A percentile compares a stretch with the other conserved stretches of the same genome.
Evolutionary conservation across 2,888 invertebrate species (phyloP).

Genomic region (Plebejus melissa): DNA sequence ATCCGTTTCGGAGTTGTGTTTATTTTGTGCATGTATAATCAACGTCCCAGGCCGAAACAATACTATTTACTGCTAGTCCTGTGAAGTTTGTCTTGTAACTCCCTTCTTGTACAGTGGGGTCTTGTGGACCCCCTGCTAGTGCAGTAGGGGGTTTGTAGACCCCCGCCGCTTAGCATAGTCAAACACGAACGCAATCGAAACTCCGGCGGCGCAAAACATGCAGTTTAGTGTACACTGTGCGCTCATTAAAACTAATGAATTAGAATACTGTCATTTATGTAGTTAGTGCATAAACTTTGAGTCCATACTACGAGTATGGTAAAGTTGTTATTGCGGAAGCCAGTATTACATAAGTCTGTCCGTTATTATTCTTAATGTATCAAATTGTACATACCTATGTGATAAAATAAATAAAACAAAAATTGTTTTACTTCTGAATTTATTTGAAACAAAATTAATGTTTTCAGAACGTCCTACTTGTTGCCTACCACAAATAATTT

Average conservation of each 20-base stretch:
- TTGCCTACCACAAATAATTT: too few relatives aligned
- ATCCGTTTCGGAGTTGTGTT: background rate
- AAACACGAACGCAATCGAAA: slow-evolving; percentile 6
- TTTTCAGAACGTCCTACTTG: too few relatives aligned
- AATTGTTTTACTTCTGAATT: too few relatives aligned
- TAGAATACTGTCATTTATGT: slow-evolving; percentile 1
- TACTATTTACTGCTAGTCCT: slow-evolving; percentile 2
- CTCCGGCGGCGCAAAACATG: background rate
- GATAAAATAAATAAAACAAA: too few relatives aligned
- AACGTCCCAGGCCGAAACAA: slow-evolving; percentile 9
- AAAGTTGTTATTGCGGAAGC: background rate
- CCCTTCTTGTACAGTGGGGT: background rate
- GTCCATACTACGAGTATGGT: background rate
- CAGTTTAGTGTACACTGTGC: background rate
- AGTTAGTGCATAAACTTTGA: background rate
- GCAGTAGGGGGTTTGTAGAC: background rate
- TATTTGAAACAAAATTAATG: too few relatives aligned
- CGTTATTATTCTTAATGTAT: background rate
- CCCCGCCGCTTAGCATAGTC: slow-evolving; percentile 10
- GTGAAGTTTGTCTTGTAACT: background rate
- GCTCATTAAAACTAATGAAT: background rate
- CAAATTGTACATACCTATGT: background rate
- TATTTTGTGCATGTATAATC: slow-evolving; percentile 11
- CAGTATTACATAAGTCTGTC: background rate
- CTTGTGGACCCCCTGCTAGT: background rate